phyloP scores from a whole-genome alignment of 2,888 invertebrate genomes.

The Coronaproctus castanopsis region DNA sequence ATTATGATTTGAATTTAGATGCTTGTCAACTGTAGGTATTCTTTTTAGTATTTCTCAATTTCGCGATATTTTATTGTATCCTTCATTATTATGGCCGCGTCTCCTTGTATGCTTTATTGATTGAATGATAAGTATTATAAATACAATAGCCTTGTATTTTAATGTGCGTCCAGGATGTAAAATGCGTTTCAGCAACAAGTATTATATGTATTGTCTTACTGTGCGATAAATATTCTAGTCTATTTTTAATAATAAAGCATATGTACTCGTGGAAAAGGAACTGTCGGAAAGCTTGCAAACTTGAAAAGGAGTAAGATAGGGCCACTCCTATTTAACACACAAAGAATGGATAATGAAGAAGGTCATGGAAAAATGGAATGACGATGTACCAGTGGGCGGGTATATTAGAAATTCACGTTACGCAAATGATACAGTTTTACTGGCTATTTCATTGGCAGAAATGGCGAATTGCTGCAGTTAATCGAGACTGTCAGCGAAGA shows the following conservation, averaged over 20 bases:
- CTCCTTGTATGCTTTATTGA: neutral
- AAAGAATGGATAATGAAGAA: no score
- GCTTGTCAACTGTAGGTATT: neutral
- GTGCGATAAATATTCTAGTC: neutral
- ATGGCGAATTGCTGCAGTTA: no score
- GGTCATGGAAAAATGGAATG: no score
- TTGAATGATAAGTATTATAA: neutral
- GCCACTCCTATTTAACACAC: no score
- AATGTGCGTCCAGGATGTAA: neutral
- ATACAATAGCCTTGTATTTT: constrained; percentile 1
- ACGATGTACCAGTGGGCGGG: no score
- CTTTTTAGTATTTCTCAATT: neutral
- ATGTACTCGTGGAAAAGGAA: no score
- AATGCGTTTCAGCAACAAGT: constrained; percentile 2
- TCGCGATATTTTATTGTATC: neutral
- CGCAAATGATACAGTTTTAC: no score
- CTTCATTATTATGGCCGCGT: neutral
- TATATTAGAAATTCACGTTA: no score
- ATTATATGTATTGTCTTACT: neutral
- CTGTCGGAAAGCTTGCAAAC: neutral
- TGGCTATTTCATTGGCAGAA: no score
- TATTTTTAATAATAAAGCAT: no score
- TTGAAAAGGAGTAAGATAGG: no score
- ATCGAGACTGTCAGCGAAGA: no score
- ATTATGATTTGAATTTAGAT: neutral